Percentiles rank a stretch among this genome's conserved stretches.
Evolutionary conservation across 2,888 invertebrate species (phyloP).

Genomic region (Spodoptera littoralis): DNA sequence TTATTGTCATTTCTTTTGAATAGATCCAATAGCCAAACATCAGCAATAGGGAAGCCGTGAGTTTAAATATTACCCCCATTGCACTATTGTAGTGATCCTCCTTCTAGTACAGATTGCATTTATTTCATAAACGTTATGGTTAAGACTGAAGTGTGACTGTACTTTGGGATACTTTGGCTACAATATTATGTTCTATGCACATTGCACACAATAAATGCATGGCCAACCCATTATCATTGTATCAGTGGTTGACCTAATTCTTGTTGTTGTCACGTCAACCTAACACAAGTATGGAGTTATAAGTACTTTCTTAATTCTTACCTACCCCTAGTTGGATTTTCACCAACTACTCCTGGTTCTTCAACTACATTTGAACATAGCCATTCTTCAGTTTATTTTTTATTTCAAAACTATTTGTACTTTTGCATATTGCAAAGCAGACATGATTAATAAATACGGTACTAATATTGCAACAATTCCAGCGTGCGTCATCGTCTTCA

Average conservation of each 20-base stretch:
- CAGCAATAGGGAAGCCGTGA: constrained; percentile 45
- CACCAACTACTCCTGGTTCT: constrained; percentile 22
- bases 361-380: constrained; percentile 7
- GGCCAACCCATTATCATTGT: constrained; percentile 20
- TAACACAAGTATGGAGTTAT: constrained; percentile 4
- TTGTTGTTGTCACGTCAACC: constrained; percentile 41
- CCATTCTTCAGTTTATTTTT: constrained; percentile 14
- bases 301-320: constrained; percentile 27
- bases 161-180: constrained; percentile 1
- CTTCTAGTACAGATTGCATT: constrained; percentile 21
- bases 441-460: constrained; percentile 10
- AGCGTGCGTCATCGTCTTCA: constrained; percentile 82
- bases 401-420: too few species aligned
- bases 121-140: constrained; percentile 2
- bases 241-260: constrained; percentile 39
- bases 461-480: constrained; percentile 27
- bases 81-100: constrained; percentile 33
- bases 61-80: constrained; percentile 44
- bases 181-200: constrained; percentile 15
- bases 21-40: constrained; percentile 49
- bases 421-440: too few species aligned
- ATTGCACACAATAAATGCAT: constrained; percentile 15
- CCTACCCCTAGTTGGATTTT: constrained; percentile 17
- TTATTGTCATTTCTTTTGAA: constrained; percentile 36
- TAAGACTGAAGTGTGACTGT: constrained; percentile 18